Evolutionary conservation across 1,140 invertebrate genomes (phyloP), one percentile per base, ranked within the genome.

Genomic region (Dendrolimus punctatus): DNA sequence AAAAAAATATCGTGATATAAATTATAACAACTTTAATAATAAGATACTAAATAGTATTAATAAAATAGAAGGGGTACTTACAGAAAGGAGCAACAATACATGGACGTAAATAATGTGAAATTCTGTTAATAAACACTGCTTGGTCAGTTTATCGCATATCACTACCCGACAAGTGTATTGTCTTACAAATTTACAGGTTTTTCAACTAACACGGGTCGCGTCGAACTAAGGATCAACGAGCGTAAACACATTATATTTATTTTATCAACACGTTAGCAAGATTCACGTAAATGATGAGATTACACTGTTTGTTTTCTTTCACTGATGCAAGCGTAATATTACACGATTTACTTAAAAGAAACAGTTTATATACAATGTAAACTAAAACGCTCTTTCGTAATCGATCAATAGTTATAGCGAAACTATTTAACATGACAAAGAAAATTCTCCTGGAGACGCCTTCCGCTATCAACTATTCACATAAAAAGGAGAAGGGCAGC

Each of bases 51-150:
- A 46, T 23, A 8, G 6, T 6, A 46, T 6, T 37, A 46, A 36
- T 5, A 37, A 46, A 8, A 46, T 45, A 46, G n/a, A 39, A 51
- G n/a, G 45, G 7, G 37, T 84, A 85, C 82, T 85, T 62, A 85
- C 82, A 85, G 80, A 66, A 85, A 84, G 51, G 82, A 85, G 66
- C 82, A 85, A 82, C 82, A 85, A 82, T 85, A 85, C 82, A 85
- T 85, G 77, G 82, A 83, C 77, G 77, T 76, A 66, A 23, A 23
- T 23, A 23, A 71, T 68, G 71, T 79, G 37, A 39, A 39, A 43
- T 8, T 9, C 43, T 9, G 36, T n/a, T 8, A 71, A 71, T 68
- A 66, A 64, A 71, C 61, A 60, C 56, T 49, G 44, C 47, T 60
- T 50, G 51, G 47, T 51, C 44, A 55, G 49, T 47, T 64, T 61